Conservation (phyloP, 2,113 vertebrate species). For the Ornithorhynchus anatinus region DNA sequence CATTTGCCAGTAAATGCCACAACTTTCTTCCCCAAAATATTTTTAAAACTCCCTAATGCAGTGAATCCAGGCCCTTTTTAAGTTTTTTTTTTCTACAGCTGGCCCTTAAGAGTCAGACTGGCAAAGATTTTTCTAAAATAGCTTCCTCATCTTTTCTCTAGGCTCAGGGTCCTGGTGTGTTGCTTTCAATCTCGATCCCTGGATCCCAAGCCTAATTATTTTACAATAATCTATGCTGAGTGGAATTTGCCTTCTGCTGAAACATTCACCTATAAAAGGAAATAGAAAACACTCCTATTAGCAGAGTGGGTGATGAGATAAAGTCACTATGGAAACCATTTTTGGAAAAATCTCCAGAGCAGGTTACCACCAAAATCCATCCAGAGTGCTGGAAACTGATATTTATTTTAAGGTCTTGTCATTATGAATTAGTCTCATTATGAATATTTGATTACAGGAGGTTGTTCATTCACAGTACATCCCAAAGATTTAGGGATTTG, state of each 20-base stretch:
- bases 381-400: not conserved
- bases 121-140: not conserved
- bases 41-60: not conserved
- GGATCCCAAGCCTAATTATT: not conserved
- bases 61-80: not conserved
- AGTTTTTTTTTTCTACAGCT: not conserved
- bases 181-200: not conserved
- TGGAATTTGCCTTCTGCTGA: not conserved
- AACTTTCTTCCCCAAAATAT: not conserved
- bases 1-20: too few species aligned
- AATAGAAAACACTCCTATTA: not conserved
- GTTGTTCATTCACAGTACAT: too few species aligned
- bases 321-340: not conserved
- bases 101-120: not conserved
- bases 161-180: not conserved
- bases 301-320: not conserved
- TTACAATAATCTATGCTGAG: not conserved
- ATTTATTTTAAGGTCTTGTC: too few species aligned
- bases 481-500: too few species aligned
- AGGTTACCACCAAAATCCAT: not conserved
- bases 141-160: not conserved
- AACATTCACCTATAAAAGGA: not conserved
- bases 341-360: not conserved
- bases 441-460: too few species aligned
- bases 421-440: too few species aligned